These are phyloP conservation scores for Scomber colias DNA, from an alignment of 2,113 vertebrate genomes.

Conservation along the genomic window DNA sequence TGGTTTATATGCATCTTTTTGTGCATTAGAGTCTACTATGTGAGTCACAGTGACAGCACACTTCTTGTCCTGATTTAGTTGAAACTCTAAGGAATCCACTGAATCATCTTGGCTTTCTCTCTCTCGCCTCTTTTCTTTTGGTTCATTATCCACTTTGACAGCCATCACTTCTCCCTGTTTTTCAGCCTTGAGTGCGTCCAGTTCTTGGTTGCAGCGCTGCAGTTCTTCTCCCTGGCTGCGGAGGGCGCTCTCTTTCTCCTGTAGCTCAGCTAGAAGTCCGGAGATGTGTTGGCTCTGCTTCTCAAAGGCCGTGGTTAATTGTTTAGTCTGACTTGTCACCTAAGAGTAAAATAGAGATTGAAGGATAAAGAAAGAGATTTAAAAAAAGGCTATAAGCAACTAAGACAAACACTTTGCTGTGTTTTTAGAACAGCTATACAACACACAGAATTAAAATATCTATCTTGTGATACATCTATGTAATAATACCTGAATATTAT, in stretches of 20 bases:
- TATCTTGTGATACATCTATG: too few species aligned
- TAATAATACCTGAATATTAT: background rate
- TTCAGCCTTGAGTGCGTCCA: slow-evolving; percentile 58
- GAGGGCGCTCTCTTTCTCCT: slow-evolving; percentile 80
- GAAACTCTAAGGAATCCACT: background rate
- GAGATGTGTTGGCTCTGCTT: slow-evolving; percentile 85
- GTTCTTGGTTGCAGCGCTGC: slow-evolving; percentile 59
- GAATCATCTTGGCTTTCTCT: background rate
- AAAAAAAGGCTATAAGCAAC: background rate
- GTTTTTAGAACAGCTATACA: background rate
- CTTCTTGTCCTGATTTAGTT: slow-evolving; percentile 7
- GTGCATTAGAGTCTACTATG: background rate
- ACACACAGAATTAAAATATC: background rate
- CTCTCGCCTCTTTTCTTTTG: background rate
- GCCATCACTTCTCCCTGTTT: background rate
- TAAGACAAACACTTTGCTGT: background rate
- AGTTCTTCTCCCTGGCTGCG: slow-evolving; percentile 76
- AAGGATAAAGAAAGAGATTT: background rate
- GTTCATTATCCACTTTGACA: background rate
- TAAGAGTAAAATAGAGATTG: slow-evolving; percentile 27
- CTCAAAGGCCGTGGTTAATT: slow-evolving; percentile 85
- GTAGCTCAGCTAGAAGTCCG: slow-evolving; percentile 81
- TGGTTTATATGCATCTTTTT: slow-evolving; percentile 9
- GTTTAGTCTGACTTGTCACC: slow-evolving; percentile 84
- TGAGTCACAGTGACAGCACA: background rate